These are phyloP conservation scores for Micromussa lordhowensis DNA, from an alignment of 92 coral and sea anemone genomes.

Conservation along the genomic window DNA sequence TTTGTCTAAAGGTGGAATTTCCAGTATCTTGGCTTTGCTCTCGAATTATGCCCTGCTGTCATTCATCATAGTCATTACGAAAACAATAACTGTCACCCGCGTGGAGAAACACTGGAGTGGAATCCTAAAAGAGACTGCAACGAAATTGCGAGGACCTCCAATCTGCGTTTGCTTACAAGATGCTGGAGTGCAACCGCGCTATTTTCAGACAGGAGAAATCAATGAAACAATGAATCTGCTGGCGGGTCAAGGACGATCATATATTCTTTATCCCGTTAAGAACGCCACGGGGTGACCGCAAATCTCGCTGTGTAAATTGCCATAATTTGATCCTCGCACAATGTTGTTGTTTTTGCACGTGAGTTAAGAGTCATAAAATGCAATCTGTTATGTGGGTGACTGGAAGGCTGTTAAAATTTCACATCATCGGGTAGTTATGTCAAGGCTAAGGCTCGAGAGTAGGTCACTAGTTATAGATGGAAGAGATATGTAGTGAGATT, in stretches of 20 bases:
- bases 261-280: slow-evolving; percentile 36
- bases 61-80: slow-evolving; percentile 83
- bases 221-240: neutral
- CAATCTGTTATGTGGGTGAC: slow-evolving; percentile 50
- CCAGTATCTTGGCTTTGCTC: slow-evolving; percentile 69
- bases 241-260: slow-evolving; percentile 23
- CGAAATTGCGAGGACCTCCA: slow-evolving; percentile 5
- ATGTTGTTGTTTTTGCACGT: slow-evolving; percentile 40
- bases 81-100: slow-evolving; percentile 74
- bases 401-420: slow-evolving; percentile 44
- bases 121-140: slow-evolving; percentile 25
- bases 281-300: slow-evolving; percentile 30
- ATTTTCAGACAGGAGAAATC: neutral
- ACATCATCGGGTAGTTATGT: slow-evolving; percentile 60
- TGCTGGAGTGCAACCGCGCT: neutral
- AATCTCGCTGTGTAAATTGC: slow-evolving; percentile 40
- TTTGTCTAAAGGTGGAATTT: slow-evolving; percentile 89
- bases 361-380: slow-evolving; percentile 44
- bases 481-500: slow-evolving; percentile 26
- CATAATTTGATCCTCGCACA: slow-evolving; percentile 38
- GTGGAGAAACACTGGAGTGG: slow-evolving; percentile 47
- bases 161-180: neutral
- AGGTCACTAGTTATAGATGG: slow-evolving; percentile 51
- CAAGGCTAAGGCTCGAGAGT: slow-evolving; percentile 45
- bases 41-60: slow-evolving; percentile 80